phyloP scores from a whole-genome alignment of 37 sponge, comb jelly and placozoan species.

The Aphrocallistes beatrix region DNA sequence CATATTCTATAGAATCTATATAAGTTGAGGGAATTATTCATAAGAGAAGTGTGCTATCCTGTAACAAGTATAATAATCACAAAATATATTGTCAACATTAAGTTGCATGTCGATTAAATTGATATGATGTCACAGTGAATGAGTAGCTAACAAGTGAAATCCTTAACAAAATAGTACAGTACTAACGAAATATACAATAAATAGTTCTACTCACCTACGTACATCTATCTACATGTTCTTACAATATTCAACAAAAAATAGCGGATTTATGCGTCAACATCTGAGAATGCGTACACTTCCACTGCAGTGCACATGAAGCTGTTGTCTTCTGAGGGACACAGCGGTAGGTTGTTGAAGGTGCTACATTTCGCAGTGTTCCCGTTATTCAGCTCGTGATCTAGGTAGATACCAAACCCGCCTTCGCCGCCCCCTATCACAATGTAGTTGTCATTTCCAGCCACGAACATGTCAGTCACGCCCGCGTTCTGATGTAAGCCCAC shows the following conservation, averaged over 20 bases:
- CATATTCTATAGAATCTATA: too few relatives aligned
- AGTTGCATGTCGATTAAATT: too few relatives aligned
- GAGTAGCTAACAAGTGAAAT: not conserved
- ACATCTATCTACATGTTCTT: not conserved
- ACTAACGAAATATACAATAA: not conserved
- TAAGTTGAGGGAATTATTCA: too few relatives aligned
- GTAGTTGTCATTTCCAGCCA: not conserved
- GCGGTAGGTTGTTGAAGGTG: not conserved
- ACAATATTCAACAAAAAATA: not conserved
- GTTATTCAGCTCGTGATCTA: not conserved
- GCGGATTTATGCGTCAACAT: not conserved
- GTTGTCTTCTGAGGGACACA: not conserved
- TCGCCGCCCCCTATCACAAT: not conserved
- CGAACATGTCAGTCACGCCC: not conserved
- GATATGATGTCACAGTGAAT: not conserved
- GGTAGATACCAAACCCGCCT: conserved; percentile 7
- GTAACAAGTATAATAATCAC: too few relatives aligned
- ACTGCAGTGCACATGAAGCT: not conserved
- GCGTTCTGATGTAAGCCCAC: not conserved
- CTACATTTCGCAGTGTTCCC: conserved; percentile 1
- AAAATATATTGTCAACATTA: too few relatives aligned
- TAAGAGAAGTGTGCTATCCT: too few relatives aligned
- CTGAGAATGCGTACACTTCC: conserved; percentile 8
- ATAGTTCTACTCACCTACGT: too few relatives aligned
- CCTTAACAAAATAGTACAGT: not conserved